phyloP scores from a whole-genome alignment of 2,888 invertebrate genomes.

The Parochlus steinenii region DNA sequence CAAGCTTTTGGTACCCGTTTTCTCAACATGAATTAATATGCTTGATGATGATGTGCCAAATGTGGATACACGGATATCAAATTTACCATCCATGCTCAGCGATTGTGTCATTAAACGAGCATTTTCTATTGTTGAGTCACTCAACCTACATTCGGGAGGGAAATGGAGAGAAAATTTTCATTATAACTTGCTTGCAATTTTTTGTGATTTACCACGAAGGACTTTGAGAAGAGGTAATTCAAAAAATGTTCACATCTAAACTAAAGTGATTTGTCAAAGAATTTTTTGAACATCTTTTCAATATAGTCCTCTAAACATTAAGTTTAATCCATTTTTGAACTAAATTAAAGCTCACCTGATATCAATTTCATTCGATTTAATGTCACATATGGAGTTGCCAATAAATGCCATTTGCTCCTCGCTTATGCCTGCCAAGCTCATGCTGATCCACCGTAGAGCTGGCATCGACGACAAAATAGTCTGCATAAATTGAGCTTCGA shows the following conservation, averaged over 20 bases:
- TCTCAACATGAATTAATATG: slow-evolving; percentile 22
- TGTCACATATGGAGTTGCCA: slow-evolving; percentile 21
- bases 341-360: slow-evolving; percentile 19
- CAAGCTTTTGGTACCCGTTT: slow-evolving; percentile 21
- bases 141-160: slow-evolving; percentile 17
- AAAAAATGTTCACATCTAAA: too few species aligned
- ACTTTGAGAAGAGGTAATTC: too few species aligned
- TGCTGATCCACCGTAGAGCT: slow-evolving; percentile 21
- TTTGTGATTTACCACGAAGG: too few species aligned
- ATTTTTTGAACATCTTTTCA: too few species aligned
- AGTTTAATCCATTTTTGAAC: too few species aligned
- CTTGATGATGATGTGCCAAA: slow-evolving; percentile 22
- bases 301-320: too few species aligned
- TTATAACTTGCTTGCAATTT: too few species aligned
- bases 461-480: slow-evolving; percentile 20
- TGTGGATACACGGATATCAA: slow-evolving; percentile 23
- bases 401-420: slow-evolving; percentile 22
- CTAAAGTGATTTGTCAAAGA: too few species aligned
- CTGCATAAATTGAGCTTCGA: slow-evolving; percentile 20
- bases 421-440: slow-evolving; percentile 21
- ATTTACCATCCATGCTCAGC: slow-evolving; percentile 22
- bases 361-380: slow-evolving; percentile 23
- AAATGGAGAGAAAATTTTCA: slow-evolving; percentile 1
- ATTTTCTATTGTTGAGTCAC: slow-evolving; percentile 23
- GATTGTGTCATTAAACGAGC: slow-evolving; percentile 23